Percentiles rank a stretch among this genome's conserved stretches.
Evolutionary conservation across 2,888 invertebrate species (phyloP).

Genomic region (Heliconius aoede): DNA sequence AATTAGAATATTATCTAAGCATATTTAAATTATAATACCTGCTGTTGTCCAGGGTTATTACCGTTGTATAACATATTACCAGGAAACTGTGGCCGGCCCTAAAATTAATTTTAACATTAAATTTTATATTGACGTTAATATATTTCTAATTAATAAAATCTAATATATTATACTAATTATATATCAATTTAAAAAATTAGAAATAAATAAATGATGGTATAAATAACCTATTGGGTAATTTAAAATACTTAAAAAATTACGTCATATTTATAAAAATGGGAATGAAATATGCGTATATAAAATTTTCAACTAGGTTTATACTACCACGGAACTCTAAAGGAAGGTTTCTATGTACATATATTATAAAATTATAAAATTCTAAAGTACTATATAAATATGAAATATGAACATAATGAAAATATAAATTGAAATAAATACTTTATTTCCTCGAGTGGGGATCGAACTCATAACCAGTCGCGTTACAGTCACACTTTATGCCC

Average conservation of each 20-base stretch:
- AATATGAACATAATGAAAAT: too few relatives aligned
- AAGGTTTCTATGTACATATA: not conserved
- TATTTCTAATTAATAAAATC: too few relatives aligned
- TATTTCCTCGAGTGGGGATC: too few relatives aligned
- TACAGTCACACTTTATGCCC: too few relatives aligned
- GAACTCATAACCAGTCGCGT: too few relatives aligned
- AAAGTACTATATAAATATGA: too few relatives aligned
- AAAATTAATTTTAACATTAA: not conserved
- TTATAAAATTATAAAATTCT: too few relatives aligned
- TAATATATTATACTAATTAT: too few relatives aligned
- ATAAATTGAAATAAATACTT: too few relatives aligned
- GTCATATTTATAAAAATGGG: not conserved
- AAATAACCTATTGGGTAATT: not conserved
- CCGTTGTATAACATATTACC: not conserved
- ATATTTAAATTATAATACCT: not conserved
- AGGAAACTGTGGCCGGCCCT: not conserved
- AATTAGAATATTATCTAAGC: too few relatives aligned
- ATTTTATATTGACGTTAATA: too few relatives aligned
- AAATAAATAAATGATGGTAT: not conserved
- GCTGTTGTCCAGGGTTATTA: constrained; percentile 4
- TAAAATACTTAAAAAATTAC: not conserved
- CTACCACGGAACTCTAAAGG: not conserved
- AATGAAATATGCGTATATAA: not conserved
- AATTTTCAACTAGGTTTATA: not conserved
- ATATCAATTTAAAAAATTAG: not conserved